Conservation (phyloP, 2,113 vertebrate species). For the Eretmodus cyanostictus region DNA sequence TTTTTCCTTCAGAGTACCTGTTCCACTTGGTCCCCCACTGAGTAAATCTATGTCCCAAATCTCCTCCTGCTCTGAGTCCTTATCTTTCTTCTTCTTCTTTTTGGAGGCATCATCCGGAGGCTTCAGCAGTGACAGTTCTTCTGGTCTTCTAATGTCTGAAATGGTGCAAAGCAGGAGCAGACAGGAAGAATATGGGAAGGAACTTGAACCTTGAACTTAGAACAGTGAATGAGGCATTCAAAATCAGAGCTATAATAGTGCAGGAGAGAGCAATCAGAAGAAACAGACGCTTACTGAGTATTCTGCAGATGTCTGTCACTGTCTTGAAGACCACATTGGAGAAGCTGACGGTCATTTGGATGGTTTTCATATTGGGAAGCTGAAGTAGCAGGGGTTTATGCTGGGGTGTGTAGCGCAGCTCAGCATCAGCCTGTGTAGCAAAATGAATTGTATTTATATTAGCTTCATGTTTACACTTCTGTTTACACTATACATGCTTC, state of each 20-base stretch:
- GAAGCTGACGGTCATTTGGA: slow-evolving; percentile 85
- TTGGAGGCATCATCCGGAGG: slow-evolving; percentile 77
- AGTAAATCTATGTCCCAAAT: slow-evolving; percentile 79
- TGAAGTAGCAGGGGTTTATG: slow-evolving; percentile 87
- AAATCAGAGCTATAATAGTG: not conserved
- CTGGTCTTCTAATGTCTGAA: slow-evolving; percentile 87
- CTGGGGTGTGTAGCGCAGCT: slow-evolving; percentile 87
- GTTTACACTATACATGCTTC: too few relatives aligned
- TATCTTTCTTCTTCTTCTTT: slow-evolving; percentile 95
- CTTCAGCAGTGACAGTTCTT: slow-evolving; percentile 90
- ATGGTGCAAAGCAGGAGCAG: not conserved
- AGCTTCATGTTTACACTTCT: not conserved
- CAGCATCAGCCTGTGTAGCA: slow-evolving; percentile 82
- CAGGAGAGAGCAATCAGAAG: not conserved
- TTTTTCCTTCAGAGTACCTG: slow-evolving; percentile 65
- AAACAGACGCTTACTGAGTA: slow-evolving; percentile 80
- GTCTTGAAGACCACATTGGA: slow-evolving; percentile 86
- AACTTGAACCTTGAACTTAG: not conserved
- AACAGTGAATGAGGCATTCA: not conserved
- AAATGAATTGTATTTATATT: not conserved
- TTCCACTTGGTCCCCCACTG: slow-evolving; percentile 67
- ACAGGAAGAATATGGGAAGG: not conserved
- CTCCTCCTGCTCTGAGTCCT: slow-evolving; percentile 78
- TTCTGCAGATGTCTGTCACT: slow-evolving; percentile 86
- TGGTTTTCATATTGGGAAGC: slow-evolving; percentile 86